Conservation (phyloP, 2,888 invertebrate genomes). For the Seira ritae region DNA sequence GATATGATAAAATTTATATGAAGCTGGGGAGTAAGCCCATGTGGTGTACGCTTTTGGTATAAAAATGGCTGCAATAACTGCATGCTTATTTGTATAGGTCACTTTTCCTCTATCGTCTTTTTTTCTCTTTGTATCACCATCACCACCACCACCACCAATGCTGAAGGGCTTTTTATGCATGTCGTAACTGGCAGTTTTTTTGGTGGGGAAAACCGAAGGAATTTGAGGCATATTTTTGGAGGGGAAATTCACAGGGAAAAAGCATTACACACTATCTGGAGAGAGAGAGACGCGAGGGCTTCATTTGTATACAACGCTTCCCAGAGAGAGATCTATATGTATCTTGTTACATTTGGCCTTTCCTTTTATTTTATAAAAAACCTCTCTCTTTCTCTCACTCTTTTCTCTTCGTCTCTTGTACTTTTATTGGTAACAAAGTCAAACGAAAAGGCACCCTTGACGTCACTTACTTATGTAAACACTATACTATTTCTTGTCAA, state of each 20-base stretch:
- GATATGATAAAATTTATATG: slow-evolving; percentile 57
- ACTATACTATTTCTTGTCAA: neutral
- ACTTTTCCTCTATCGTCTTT: neutral
- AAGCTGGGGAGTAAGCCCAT: slow-evolving; percentile 36
- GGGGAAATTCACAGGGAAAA: neutral
- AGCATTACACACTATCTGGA: neutral
- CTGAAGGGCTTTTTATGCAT: too few relatives aligned
- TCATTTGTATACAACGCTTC: too few relatives aligned
- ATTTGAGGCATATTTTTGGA: slow-evolving; percentile 48
- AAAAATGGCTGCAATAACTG: neutral
- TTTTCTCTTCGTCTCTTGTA: too few relatives aligned
- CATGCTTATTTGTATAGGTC: neutral
- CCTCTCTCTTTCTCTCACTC: too few relatives aligned
- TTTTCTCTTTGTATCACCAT: neutral
- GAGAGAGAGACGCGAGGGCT: neutral
- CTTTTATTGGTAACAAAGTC: neutral
- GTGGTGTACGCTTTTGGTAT: too few relatives aligned
- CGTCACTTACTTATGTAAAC: neutral
- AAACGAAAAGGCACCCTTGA: neutral
- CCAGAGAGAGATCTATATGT: too few relatives aligned
- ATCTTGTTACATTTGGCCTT: neutral
- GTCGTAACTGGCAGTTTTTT: neutral
- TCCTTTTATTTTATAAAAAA: neutral
- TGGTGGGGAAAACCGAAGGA: slow-evolving; percentile 32
- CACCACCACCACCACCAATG: neutral